Evolutionary conservation across 1,140 invertebrate species (phyloP), one percentile per base, ranked within the genome.

Genomic region (Hirudo medicinalis): DNA sequence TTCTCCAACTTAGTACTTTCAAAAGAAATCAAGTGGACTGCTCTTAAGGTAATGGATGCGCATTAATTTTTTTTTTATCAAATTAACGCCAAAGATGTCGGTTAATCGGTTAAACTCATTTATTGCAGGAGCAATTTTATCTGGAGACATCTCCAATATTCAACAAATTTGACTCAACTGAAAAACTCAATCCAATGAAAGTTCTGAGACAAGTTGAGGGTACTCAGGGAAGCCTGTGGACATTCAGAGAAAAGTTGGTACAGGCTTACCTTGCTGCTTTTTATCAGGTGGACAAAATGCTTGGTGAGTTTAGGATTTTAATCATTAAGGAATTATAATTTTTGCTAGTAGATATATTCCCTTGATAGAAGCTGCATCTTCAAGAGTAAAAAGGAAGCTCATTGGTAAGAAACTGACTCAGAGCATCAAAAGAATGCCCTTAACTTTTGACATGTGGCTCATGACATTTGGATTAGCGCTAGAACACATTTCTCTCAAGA

Each of bases 381-480:
- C 43, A 49, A 49, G 43, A 49, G 43, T 49, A 11, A 49, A 49
- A 49, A 49, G 13, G 43, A 49, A 49, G 43, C 43, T 49, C 15
- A 49, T 49, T 22, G 57, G 57, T 63, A 22, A 32, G 22, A 63
- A 63, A 32, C 29, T 63, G 29, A 63, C 57, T 11, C 57, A 63
- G 29, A 57, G 53, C 25, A 49, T 73, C 66, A 54, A 60, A 43
- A 69, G 36, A 20, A 49, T 73, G 54, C 72, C 72, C 25, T 67
- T 22, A n/a, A 70, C 67, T 32, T 67, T 54, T 19, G 49, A 73
- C 29, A 73, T 73, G 22, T 73, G 72, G 72, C 27, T 67, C 22
- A 73, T 73, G 67, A 71, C 72, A 9, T 73, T 73, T 73, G 72
- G 72, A 15, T 32, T 73, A 49, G 29, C 57, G 19, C 19, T 32